phyloP scores from a whole-genome alignment of 2,797 vertebrate species.

The Enteromius radiatus region DNA sequence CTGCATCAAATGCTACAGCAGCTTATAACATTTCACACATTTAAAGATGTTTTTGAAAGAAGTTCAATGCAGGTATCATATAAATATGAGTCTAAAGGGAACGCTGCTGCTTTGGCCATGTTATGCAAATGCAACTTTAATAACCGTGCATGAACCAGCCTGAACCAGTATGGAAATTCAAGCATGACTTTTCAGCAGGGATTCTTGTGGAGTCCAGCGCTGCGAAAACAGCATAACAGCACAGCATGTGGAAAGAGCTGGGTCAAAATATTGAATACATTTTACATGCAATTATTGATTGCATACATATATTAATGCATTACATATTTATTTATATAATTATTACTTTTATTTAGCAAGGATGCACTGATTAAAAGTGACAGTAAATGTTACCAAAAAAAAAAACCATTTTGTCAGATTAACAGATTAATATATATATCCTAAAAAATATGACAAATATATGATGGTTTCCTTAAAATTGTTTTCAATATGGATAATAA shows the following conservation, averaged over 20 bases:
- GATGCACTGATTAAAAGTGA: no score
- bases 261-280: neutral
- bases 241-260: neutral
- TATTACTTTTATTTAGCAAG: no score
- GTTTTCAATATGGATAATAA: no score
- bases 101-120: neutral
- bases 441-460: no score
- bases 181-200: slow-evolving; percentile 19
- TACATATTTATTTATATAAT: no score
- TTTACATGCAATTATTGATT: neutral
- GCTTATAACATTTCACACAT: neutral
- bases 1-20: neutral
- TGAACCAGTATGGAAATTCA: slow-evolving; percentile 13
- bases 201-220: neutral
- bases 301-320: neutral
- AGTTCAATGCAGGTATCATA: neutral
- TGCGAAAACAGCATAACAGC: neutral
- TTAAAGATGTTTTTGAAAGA: neutral
- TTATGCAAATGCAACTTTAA: slow-evolving; percentile 8
- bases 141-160: slow-evolving; percentile 1
- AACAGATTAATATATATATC: no score
- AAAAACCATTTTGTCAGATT: no score
- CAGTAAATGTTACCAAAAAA: no score
- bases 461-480: neutral
- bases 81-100: neutral